Percentiles rank a stretch among this genome's conserved stretches.
Evolutionary conservation across 2,113 vertebrate genomes (phyloP).

Genomic region (Phocoena sinus): DNA sequence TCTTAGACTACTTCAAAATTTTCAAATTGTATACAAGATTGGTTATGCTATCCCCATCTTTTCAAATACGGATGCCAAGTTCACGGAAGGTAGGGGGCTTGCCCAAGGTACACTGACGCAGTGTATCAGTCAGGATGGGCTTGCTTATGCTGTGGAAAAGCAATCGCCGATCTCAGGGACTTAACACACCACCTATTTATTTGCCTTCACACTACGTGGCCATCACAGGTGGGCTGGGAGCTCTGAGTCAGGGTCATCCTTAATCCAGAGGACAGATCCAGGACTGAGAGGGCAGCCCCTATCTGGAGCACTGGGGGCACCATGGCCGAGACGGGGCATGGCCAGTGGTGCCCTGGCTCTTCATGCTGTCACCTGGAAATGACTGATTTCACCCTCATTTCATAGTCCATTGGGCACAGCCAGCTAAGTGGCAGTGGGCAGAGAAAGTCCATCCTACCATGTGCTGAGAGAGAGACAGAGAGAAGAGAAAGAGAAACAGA

Average conservation of each 20-base stretch:
- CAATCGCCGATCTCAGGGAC: not conserved
- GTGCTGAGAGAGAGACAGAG: not conserved
- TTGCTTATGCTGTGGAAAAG: accelerated
- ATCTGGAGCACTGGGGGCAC: accelerated
- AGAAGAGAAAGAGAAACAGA: not conserved
- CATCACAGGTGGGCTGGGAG: accelerated
- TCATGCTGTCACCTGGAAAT: not conserved
- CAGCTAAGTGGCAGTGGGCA: accelerated
- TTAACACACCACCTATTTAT: accelerated
- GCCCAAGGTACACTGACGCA: accelerated
- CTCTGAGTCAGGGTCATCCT: not conserved
- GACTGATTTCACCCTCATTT: not conserved
- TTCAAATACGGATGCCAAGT: not conserved
- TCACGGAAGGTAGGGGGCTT: not conserved
- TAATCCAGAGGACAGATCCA: not conserved
- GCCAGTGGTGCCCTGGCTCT: not conserved
- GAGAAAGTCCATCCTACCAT: not conserved
- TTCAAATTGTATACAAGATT: not conserved
- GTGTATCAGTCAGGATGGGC: not conserved
- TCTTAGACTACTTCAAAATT: not conserved
- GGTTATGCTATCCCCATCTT: not conserved
- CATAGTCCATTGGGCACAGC: not conserved
- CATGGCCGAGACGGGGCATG: not conserved
- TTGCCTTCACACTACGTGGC: not conserved
- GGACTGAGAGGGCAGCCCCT: not conserved